Evolutionary conservation across 2,888 invertebrate genomes (phyloP).

Genomic region (Protonemura montana): DNA sequence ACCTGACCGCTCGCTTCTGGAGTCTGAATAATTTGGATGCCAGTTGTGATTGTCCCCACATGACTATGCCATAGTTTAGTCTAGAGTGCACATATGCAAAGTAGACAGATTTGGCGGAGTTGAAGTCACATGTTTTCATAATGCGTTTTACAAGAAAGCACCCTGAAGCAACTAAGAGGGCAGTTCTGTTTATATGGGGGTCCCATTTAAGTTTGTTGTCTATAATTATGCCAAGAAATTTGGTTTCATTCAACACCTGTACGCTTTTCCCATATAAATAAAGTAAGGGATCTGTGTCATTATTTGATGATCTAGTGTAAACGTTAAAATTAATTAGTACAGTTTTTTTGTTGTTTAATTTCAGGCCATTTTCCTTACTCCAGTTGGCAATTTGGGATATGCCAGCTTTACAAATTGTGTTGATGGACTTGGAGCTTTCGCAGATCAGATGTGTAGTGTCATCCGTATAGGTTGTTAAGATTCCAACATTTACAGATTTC

Average conservation of each 20-base stretch:
- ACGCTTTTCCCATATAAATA: background rate
- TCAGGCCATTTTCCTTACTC: constrained; percentile 5
- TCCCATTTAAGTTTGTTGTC: background rate
- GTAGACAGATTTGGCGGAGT: background rate
- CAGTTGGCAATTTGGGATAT: background rate
- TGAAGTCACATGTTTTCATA: constrained; percentile 7
- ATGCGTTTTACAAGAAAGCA: constrained; percentile 4
- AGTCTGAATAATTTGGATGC: background rate
- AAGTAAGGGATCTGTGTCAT: background rate
- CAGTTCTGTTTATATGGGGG: background rate
- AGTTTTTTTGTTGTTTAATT: background rate
- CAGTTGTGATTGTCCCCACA: background rate
- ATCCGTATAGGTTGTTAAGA: background rate
- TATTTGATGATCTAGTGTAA: background rate
- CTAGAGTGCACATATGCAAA: background rate
- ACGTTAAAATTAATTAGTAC: background rate
- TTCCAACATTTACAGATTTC: background rate
- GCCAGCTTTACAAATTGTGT: background rate
- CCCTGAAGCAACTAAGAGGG: background rate
- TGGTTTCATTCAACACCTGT: background rate
- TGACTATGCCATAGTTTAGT: constrained; percentile 7
- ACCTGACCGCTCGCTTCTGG: background rate
- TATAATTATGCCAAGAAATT: background rate
- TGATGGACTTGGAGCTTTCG: background rate
- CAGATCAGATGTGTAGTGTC: background rate